Percentiles rank a stretch among this genome's conserved stretches.
Conservation (phyloP, 2,797 vertebrate species). For the Notamacropus eugenii region DNA sequence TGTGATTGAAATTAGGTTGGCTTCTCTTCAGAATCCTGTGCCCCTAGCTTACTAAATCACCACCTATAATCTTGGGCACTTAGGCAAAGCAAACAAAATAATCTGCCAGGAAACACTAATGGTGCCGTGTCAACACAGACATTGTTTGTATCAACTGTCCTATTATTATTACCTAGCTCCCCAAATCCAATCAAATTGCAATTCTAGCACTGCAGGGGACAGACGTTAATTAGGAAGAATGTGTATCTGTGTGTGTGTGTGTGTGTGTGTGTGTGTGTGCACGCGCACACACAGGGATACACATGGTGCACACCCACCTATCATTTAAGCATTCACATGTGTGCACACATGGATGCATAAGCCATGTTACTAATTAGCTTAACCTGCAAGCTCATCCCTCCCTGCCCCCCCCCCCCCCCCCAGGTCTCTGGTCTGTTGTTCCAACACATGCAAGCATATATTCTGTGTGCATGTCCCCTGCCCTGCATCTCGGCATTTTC, state of each 20-base stretch:
- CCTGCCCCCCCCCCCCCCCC: neutral
- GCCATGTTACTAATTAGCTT: conserved; percentile 45
- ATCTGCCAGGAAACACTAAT: conserved; percentile 82
- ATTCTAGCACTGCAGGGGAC: conserved; percentile 74
- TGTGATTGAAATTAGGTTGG: conserved; percentile 81
- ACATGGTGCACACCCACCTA: neutral
- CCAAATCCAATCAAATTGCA: conserved; percentile 74
- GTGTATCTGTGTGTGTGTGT: conserved; percentile 46
- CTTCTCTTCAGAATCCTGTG: conserved; percentile 70
- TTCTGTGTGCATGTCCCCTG: conserved; percentile 51
- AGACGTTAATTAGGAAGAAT: conserved; percentile 77
- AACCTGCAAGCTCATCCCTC: conserved; percentile 56
- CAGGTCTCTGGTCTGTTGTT: conserved; percentile 53
- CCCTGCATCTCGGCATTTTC: conserved; percentile 79
- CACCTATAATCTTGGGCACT: conserved; percentile 78
- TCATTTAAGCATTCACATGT: neutral
- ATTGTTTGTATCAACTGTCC: conserved; percentile 80
- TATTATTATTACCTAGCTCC: conserved; percentile 79
- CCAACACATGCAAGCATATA: conserved; percentile 45
- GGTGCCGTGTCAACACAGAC: conserved; percentile 76
- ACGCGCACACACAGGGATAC: neutral
- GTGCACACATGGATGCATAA: neutral
- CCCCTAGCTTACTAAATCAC: conserved; percentile 78
- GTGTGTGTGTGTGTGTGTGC: too few species aligned
- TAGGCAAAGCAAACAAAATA: conserved; percentile 83